Evolutionary conservation across 2,888 invertebrate species (phyloP).

Genomic region (Chymomyza procnemis): DNA sequence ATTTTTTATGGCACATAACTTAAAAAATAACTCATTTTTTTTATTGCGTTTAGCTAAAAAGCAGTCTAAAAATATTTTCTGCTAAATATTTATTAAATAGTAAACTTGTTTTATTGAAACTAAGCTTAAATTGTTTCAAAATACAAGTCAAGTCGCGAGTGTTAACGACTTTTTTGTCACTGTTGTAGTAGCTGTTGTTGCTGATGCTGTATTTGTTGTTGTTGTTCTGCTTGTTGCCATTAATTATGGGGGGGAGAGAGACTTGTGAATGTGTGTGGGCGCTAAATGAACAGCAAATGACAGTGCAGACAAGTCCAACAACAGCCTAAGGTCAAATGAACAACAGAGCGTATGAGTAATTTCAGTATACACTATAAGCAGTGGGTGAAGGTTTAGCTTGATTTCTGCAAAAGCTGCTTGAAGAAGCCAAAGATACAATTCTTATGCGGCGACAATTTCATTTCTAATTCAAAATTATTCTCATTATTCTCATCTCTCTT

Average conservation of each 20-base stretch:
- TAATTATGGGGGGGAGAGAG: conserved; percentile 3
- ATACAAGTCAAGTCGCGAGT: conserved; percentile 43
- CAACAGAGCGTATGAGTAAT: conserved; percentile 64
- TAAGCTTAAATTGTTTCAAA: not conserved
- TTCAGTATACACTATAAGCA: too few species aligned
- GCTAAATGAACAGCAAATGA: conserved; percentile 26
- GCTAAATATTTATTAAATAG: not conserved
- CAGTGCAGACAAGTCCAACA: conserved; percentile 5
- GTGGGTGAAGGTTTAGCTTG: conserved; percentile 15
- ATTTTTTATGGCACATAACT: not conserved
- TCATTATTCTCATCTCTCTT: too few species aligned
- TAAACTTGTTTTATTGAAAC: not conserved
- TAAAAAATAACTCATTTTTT: not conserved
- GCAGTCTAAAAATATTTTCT: not conserved
- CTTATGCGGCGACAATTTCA: too few species aligned
- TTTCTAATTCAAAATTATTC: too few species aligned
- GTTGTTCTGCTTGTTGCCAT: conserved; percentile 2
- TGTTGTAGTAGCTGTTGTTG: conserved; percentile 33
- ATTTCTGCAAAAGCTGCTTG: not conserved
- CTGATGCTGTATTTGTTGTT: conserved; percentile 10
- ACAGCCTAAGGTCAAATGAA: conserved; percentile 59
- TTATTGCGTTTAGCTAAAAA: not conserved
- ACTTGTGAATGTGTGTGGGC: conserved; percentile 20
- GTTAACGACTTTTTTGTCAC: conserved; percentile 60
- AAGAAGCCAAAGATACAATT: too few species aligned